A percentile compares a stretch with the other conserved stretches of the same genome.
phyloP scores from a whole-genome alignment of 2,797 vertebrate species.

The Syngnathus rostellatus region DNA sequence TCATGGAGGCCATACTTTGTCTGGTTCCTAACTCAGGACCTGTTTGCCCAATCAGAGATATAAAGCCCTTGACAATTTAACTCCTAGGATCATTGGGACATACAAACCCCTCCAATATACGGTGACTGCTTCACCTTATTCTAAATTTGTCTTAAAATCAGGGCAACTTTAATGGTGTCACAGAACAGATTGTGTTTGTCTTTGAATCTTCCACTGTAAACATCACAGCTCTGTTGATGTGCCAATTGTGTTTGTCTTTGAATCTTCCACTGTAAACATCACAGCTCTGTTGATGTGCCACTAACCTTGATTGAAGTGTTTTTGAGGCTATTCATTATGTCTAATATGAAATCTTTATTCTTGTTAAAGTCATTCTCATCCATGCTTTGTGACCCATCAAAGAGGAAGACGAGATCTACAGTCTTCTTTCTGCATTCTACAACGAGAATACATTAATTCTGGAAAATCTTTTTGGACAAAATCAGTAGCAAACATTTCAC shows the following conservation, averaged over 20 bases:
- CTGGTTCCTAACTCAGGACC: too few species aligned
- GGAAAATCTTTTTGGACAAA: background rate
- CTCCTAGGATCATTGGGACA: too few species aligned
- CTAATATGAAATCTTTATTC: conserved; percentile 69
- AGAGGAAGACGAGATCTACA: conserved; percentile 76
- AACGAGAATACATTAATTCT: background rate
- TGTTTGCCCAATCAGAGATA: too few species aligned
- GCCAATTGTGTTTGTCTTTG: background rate
- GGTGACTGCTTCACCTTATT: background rate
- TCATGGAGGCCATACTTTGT: too few species aligned
- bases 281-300: background rate
- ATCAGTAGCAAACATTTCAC: background rate
- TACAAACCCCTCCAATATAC: too few species aligned
- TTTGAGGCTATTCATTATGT: conserved; percentile 62
- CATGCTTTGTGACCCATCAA: conserved; percentile 76
- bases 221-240: background rate
- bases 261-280: background rate
- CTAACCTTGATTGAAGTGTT: conserved; percentile 71
- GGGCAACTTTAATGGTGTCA: too few species aligned
- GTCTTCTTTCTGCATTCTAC: conserved; percentile 71
- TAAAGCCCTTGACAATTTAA: too few species aligned
- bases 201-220: background rate
- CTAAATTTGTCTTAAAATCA: background rate
- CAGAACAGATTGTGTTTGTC: too few species aligned
- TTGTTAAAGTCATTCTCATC: conserved; percentile 26